Percentiles rank a stretch among this genome's conserved stretches.
These are phyloP conservation scores for Leucosticte australis DNA, from an alignment of 2,113 vertebrate species.

Conservation along the genomic window DNA sequence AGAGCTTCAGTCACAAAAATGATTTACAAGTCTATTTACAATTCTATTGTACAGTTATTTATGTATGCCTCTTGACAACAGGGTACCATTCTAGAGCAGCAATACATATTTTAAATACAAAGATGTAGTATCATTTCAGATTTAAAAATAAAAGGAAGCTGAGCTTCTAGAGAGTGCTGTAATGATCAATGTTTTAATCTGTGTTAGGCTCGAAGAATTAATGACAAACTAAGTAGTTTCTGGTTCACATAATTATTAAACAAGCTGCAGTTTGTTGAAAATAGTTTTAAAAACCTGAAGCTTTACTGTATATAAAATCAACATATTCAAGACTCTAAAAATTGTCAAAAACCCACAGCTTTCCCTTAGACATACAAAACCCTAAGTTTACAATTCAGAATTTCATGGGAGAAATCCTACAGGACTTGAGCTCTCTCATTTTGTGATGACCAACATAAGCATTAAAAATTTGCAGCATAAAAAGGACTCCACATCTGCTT, in stretches of 20 bases:
- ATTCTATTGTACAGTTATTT: constrained; percentile 73
- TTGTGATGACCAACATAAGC: constrained; percentile 23
- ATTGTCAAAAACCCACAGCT: constrained; percentile 62
- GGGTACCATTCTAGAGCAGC: constrained; percentile 83
- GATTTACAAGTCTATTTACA: constrained; percentile 77
- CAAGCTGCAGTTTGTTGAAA: constrained; percentile 72
- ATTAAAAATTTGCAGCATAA: constrained; percentile 48
- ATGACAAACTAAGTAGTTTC: constrained; percentile 52
- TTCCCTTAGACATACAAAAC: constrained; percentile 72
- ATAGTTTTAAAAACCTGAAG: constrained; percentile 72
- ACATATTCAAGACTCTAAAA: constrained; percentile 65
- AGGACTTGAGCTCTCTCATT: constrained; percentile 44
- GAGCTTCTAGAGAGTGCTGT: constrained; percentile 62
- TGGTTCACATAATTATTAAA: constrained; percentile 72
- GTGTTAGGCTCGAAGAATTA: constrained; percentile 39
- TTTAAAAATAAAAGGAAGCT: constrained; percentile 69
- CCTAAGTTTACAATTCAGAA: constrained; percentile 62
- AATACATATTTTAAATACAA: constrained; percentile 73
- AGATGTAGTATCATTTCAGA: constrained; percentile 71
- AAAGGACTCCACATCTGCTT: constrained; percentile 53
- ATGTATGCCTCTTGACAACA: constrained; percentile 75
- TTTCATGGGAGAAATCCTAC: constrained; percentile 55
- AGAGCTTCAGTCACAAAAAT: constrained; percentile 76
- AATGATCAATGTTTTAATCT: constrained; percentile 46
- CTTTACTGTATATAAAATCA: constrained; percentile 73